These are phyloP conservation scores for Nyctibius grandis DNA, from an alignment of 2,797 vertebrate genomes.

Conservation along the genomic window DNA sequence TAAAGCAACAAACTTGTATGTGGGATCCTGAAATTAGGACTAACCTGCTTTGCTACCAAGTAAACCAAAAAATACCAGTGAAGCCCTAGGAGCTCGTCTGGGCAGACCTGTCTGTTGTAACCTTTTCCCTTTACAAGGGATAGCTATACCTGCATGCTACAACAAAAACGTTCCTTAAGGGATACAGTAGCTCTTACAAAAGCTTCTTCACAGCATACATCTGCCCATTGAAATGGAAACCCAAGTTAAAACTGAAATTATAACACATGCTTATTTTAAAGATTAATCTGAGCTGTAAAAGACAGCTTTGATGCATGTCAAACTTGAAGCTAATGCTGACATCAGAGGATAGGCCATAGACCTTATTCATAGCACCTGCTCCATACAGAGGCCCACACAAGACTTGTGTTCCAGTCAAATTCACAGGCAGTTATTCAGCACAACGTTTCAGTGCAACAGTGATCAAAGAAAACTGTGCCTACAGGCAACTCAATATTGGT, in stretches of 20 bases:
- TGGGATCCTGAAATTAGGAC: not conserved
- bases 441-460: not conserved
- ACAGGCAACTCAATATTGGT: not conserved
- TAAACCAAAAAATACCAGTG: not conserved
- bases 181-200: not conserved
- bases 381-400: not conserved
- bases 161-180: not conserved
- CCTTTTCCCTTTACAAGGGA: not conserved
- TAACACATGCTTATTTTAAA: not conserved
- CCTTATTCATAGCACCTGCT: not conserved
- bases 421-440: not conserved
- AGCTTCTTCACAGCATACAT: not conserved
- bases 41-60: not conserved
- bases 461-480: not conserved
- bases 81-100: not conserved
- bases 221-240: not conserved
- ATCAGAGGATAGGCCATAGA: not conserved
- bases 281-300: not conserved
- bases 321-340: not conserved
- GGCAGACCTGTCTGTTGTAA: not conserved
- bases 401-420: not conserved
- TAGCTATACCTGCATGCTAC: not conserved
- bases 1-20: not conserved
- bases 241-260: not conserved
- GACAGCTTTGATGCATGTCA: not conserved